phyloP scores from a whole-genome alignment of 1,140 invertebrate genomes.

The Lutraria rhynchaena region DNA sequence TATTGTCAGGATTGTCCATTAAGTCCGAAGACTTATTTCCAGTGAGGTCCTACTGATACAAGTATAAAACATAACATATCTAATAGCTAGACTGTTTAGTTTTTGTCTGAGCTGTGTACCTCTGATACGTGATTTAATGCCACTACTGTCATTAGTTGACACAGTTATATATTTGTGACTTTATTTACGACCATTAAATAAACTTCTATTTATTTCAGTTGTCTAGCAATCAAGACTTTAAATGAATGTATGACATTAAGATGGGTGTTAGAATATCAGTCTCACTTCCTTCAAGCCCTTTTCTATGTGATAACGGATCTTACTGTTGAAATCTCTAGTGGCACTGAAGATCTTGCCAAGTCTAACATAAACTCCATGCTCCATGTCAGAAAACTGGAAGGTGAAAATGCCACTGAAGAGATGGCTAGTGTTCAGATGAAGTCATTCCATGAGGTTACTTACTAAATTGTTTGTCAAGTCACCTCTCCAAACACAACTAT shows the following conservation, averaged over 20 bases:
- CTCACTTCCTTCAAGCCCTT: constrained; percentile 95
- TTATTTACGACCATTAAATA: too few species aligned
- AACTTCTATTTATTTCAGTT: constrained; percentile 84
- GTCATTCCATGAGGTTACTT: constrained; percentile 93
- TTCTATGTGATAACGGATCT: constrained; percentile 99
- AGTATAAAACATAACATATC: too few species aligned
- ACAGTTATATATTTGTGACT: background rate
- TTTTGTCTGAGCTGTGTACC: too few species aligned
- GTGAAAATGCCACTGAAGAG: constrained; percentile 84
- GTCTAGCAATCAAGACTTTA: constrained; percentile 96
- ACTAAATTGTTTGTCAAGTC: constrained; percentile 95
- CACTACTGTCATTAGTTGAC: background rate
- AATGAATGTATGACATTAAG: constrained; percentile 95
- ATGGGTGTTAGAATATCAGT: constrained; percentile 96
- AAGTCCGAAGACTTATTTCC: too few species aligned
- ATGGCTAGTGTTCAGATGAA: constrained; percentile 90
- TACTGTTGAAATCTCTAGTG: constrained; percentile 91
- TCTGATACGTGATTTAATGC: background rate
- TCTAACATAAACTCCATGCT: constrained; percentile 95
- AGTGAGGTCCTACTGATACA: too few species aligned
- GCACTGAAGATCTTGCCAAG: constrained; percentile 97
- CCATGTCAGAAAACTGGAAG: constrained; percentile 86
- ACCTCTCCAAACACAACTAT: constrained; percentile 96
- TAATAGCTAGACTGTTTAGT: too few species aligned
- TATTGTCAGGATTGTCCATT: too few species aligned